A percentile compares a stretch with the other conserved stretches of the same genome.
These are phyloP conservation scores for Polydrusus cervinus DNA, from an alignment of 2,888 invertebrate species.

Conservation along the genomic window DNA sequence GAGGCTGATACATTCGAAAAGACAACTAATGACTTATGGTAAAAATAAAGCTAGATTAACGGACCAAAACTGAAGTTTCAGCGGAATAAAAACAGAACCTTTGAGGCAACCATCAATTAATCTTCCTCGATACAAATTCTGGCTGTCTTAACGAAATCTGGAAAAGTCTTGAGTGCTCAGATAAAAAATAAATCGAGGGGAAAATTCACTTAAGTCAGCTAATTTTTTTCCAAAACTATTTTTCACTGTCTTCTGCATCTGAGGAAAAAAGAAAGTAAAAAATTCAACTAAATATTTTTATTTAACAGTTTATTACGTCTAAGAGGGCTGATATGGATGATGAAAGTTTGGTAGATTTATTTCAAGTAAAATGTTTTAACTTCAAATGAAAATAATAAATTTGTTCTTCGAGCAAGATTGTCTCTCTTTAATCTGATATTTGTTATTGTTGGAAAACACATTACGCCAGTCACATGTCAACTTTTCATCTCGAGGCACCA, in stretches of 20 bases:
- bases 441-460: too few relatives aligned
- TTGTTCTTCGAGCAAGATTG: too few relatives aligned
- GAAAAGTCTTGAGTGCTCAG: slow-evolving; percentile 29
- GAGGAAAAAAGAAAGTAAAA: neutral
- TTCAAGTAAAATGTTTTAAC: too few relatives aligned
- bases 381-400: too few relatives aligned
- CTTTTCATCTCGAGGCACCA: too few relatives aligned
- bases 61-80: slow-evolving; percentile 28
- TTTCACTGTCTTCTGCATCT: slow-evolving; percentile 30
- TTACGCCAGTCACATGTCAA: too few relatives aligned
- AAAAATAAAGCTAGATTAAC: slow-evolving; percentile 27
- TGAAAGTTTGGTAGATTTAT: too few relatives aligned
- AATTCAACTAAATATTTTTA: neutral
- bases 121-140: slow-evolving; percentile 42
- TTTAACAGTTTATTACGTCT: too few relatives aligned
- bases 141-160: slow-evolving; percentile 31
- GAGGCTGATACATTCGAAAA: slow-evolving; percentile 18
- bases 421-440: too few relatives aligned
- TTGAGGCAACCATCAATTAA: slow-evolving; percentile 38
- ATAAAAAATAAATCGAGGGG: slow-evolving; percentile 44
- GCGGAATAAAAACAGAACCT: slow-evolving; percentile 34
- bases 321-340: too few relatives aligned
- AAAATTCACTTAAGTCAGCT: slow-evolving; percentile 45
- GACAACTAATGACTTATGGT: slow-evolving; percentile 19
- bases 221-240: slow-evolving; percentile 36